Percentiles rank a stretch among this genome's conserved stretches.
phyloP scores from a whole-genome alignment of 1,140 invertebrate species.

The Cataglyphis hispanica region DNA sequence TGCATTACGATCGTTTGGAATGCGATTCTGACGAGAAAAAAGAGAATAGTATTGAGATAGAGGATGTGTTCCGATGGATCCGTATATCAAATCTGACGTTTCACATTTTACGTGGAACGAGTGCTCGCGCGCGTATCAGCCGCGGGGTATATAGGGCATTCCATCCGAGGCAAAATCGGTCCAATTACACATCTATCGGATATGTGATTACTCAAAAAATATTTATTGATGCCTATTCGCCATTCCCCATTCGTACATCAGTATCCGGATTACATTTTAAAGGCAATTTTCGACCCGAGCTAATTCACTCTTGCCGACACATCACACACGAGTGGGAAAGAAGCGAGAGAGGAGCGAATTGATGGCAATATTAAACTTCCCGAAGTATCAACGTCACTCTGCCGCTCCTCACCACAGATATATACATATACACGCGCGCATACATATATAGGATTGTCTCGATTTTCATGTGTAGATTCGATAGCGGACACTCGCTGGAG shows the following conservation, averaged over 20 bases:
- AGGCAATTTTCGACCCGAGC: slow-evolving; percentile 47
- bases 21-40: slow-evolving; percentile 37
- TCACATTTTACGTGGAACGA: slow-evolving; percentile 69
- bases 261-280: slow-evolving; percentile 65
- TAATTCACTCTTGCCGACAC: slow-evolving; percentile 64
- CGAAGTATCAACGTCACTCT: slow-evolving; percentile 50
- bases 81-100: slow-evolving; percentile 74
- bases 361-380: slow-evolving; percentile 75
- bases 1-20: slow-evolving; percentile 48
- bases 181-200: slow-evolving; percentile 73
- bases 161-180: slow-evolving; percentile 70
- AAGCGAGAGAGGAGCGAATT: slow-evolving; percentile 62
- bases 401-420: background rate
- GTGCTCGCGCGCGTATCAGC: slow-evolving; percentile 53
- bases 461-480: slow-evolving; percentile 71
- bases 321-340: slow-evolving; percentile 28
- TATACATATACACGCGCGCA: background rate
- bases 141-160: slow-evolving; percentile 67
- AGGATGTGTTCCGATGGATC: slow-evolving; percentile 50
- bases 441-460: slow-evolving; percentile 4
- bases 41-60: slow-evolving; percentile 43
- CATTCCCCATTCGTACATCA: slow-evolving; percentile 56
- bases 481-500: slow-evolving; percentile 67
- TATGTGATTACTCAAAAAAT: slow-evolving; percentile 73
- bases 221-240: slow-evolving; percentile 67